Percentiles rank a stretch among this genome's conserved stretches.
Evolutionary conservation across 2,113 vertebrate genomes (phyloP).

Genomic region (Lepisosteus oculatus): DNA sequence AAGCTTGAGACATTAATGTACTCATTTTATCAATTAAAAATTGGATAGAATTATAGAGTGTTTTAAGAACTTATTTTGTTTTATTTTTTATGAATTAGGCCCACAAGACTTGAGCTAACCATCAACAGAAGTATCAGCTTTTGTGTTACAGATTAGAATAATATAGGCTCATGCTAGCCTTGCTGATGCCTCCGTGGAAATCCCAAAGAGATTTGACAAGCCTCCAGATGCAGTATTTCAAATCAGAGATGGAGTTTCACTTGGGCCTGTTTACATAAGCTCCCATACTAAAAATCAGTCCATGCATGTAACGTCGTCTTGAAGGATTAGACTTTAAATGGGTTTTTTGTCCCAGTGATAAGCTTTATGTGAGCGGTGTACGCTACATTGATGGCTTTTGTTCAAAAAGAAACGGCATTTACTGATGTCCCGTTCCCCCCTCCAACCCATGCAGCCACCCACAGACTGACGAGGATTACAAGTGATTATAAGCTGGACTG

Average conservation of each 20-base stretch:
- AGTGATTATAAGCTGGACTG: neutral
- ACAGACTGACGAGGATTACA: neutral
- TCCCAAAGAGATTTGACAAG: conserved; percentile 43
- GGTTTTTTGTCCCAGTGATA: conserved; percentile 50
- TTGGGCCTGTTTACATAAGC: conserved; percentile 57
- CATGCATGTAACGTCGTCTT: conserved; percentile 63
- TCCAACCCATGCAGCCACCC: neutral
- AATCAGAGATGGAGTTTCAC: conserved; percentile 49
- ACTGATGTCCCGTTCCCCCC: neutral
- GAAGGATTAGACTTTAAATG: conserved; percentile 68
- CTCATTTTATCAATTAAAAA: too few species aligned
- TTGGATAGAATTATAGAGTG: too few species aligned
- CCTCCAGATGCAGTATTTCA: conserved; percentile 42
- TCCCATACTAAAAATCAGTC: conserved; percentile 56
- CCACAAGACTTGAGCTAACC: too few species aligned
- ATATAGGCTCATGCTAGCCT: too few species aligned
- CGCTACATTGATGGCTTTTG: conserved; percentile 42
- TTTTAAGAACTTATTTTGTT: too few species aligned
- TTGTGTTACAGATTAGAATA: too few species aligned
- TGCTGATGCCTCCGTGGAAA: conserved; percentile 33
- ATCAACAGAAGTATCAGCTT: too few species aligned
- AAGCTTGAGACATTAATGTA: too few species aligned
- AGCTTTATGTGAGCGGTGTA: conserved; percentile 45
- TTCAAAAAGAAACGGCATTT: conserved; percentile 36
- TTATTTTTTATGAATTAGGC: too few species aligned